Evolutionary conservation across 1,140 invertebrate genomes (phyloP).

Genomic region (Holcopasites calliopsidis): DNA sequence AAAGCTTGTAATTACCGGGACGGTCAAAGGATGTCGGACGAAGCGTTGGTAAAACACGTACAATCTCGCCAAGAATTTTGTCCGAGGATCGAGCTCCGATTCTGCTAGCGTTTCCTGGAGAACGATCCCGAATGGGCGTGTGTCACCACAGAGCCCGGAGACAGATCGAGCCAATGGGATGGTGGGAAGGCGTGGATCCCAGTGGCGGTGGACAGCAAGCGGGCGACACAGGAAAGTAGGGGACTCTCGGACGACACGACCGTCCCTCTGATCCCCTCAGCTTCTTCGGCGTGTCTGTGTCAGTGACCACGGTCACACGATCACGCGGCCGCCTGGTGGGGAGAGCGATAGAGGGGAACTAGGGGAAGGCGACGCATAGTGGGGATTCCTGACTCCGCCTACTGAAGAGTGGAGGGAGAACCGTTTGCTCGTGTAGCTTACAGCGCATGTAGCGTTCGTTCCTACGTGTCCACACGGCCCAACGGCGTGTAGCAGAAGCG

Average conservation of each 20-base stretch:
- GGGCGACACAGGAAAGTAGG: slow-evolving; percentile 64
- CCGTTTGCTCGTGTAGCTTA: slow-evolving; percentile 55
- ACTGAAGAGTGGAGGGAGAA: slow-evolving; percentile 38
- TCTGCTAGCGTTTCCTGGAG: slow-evolving; percentile 54
- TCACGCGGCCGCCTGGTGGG: slow-evolving; percentile 45
- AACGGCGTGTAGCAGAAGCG: slow-evolving; percentile 46
- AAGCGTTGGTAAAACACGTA: not conserved
- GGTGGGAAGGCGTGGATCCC: slow-evolving; percentile 75
- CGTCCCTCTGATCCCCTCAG: slow-evolving; percentile 31
- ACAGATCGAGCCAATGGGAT: slow-evolving; percentile 76
- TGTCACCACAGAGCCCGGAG: slow-evolving; percentile 72
- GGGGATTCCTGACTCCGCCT: slow-evolving; percentile 69
- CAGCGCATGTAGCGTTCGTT: too few relatives aligned
- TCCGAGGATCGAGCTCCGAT: slow-evolving; percentile 11
- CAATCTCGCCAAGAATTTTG: slow-evolving; percentile 20
- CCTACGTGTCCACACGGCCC: too few relatives aligned
- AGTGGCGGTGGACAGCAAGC: slow-evolving; percentile 60
- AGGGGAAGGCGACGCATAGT: slow-evolving; percentile 51
- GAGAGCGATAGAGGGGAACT: slow-evolving; percentile 55
- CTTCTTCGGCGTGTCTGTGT: slow-evolving; percentile 36
- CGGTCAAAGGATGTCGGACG: slow-evolving; percentile 26
- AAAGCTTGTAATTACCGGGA: slow-evolving; percentile 17
- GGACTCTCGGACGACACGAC: slow-evolving; percentile 57
- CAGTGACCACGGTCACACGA: slow-evolving; percentile 55
- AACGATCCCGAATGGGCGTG: slow-evolving; percentile 74